Percentiles rank a stretch among this genome's conserved stretches.
phyloP scores from a whole-genome alignment of 2,888 invertebrate species.

The Trilocha varians region DNA sequence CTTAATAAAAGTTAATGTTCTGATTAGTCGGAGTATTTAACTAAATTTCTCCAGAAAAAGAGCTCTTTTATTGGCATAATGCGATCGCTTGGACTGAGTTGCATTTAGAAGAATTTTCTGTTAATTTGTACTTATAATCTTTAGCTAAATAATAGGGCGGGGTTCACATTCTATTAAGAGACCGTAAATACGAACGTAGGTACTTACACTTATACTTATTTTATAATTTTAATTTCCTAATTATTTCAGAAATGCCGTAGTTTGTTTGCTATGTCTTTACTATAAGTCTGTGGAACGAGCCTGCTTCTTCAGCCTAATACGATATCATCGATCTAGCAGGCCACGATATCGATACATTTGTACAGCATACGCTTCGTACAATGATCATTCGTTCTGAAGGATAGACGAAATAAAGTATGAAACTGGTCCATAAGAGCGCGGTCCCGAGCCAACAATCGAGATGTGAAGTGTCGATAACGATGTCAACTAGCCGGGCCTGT shows the following conservation, averaged over 20 bases:
- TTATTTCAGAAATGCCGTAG: no score
- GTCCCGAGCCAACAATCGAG: conserved; percentile 60
- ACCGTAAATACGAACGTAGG: no score
- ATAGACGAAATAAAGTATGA: conserved; percentile 61
- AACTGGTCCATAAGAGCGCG: conserved; percentile 40
- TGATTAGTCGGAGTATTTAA: conserved; percentile 6
- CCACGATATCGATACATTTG: conserved; percentile 54
- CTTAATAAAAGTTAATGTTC: conserved; percentile 14
- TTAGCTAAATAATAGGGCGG: no score
- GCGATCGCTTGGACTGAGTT: no score
- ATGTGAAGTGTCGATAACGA: conserved; percentile 58
- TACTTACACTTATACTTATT: no score
- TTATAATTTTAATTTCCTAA: no score
- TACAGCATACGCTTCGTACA: conserved; percentile 41
- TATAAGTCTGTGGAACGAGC: conserved; percentile 15
- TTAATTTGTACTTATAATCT: no score
- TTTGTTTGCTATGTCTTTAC: not conserved
- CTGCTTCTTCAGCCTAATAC: conserved; percentile 53
- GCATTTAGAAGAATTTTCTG: no score
- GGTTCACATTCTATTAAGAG: no score
- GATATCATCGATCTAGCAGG: conserved; percentile 63
- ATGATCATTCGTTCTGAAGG: conserved; percentile 47
- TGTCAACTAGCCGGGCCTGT: conserved; percentile 62
- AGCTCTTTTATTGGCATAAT: no score
- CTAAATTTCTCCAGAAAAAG: not conserved